Evolutionary conservation across 2,888 invertebrate species (phyloP).

Genomic region (Drosophila neonasuta): DNA sequence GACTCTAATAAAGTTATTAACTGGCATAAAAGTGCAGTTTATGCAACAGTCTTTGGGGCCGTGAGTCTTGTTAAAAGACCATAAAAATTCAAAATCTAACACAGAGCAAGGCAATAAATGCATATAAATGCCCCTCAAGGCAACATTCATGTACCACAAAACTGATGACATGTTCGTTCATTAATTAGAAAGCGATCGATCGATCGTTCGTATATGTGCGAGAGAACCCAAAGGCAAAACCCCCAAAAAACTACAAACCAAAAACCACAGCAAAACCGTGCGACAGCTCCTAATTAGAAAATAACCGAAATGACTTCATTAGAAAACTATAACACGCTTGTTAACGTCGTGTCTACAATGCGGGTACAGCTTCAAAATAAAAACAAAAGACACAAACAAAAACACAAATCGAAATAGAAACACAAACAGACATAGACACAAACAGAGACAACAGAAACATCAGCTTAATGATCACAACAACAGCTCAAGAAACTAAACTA

Average conservation of each 20-base stretch:
- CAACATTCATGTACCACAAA: slow-evolving; percentile 44
- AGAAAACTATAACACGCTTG: slow-evolving; percentile 77
- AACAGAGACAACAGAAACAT: slow-evolving; percentile 14
- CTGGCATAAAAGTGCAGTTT: slow-evolving; percentile 65
- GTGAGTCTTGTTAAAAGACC: slow-evolving; percentile 67
- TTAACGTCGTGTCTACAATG: slow-evolving; percentile 68
- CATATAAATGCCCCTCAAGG: slow-evolving; percentile 62
- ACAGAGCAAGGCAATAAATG: slow-evolving; percentile 65
- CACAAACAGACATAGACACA: slow-evolving; percentile 7
- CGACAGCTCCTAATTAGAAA: slow-evolving; percentile 70
- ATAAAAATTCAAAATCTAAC: slow-evolving; percentile 72
- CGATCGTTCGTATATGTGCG: slow-evolving; percentile 1
- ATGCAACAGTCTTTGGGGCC: slow-evolving; percentile 45
- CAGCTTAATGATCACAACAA: slow-evolving; percentile 54
- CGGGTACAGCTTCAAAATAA: slow-evolving; percentile 54
- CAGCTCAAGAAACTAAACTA: slow-evolving; percentile 28
- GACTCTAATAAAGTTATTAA: slow-evolving; percentile 73
- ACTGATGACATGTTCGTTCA: slow-evolving; percentile 72
- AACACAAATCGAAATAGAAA: slow-evolving; percentile 6
- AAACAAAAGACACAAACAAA: slow-evolving; percentile 12
- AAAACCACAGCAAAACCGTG: slow-evolving; percentile 27
- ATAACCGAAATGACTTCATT: slow-evolving; percentile 71
- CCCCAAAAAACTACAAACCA: neutral
- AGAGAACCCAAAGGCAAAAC: slow-evolving; percentile 3
- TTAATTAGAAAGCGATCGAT: slow-evolving; percentile 71